Conservation (phyloP, 35 echinoderm and acorn worm species). For the Chiridota heheva region DNA sequence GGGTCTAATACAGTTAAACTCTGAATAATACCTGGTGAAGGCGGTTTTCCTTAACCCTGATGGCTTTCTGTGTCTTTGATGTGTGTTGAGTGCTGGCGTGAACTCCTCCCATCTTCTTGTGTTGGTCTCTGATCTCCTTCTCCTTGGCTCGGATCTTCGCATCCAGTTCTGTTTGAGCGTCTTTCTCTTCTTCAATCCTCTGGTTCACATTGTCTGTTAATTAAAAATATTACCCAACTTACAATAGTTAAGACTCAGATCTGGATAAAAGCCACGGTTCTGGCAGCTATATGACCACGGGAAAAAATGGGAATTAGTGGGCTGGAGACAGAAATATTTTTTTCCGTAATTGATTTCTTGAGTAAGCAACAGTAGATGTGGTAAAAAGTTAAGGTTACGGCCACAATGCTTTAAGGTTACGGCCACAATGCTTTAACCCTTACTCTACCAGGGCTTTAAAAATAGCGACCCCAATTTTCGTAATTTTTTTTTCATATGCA, state of each 20-base stretch:
- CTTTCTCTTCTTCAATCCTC: slow-evolving; percentile 72
- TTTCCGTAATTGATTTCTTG: no score
- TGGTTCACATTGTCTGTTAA: slow-evolving; percentile 70
- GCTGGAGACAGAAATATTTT: no score
- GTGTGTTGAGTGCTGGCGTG: slow-evolving; percentile 93
- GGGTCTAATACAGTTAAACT: neutral
- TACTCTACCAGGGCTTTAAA: no score
- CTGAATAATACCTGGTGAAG: slow-evolving; percentile 27
- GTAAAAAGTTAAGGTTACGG: no score
- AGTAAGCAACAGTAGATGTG: no score
- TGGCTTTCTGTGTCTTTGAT: slow-evolving; percentile 84
- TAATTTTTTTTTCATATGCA: no score
- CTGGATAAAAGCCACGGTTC: neutral
- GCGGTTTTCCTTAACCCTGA: slow-evolving; percentile 48
- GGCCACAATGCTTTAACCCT: no score
- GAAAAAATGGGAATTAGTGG: no score
- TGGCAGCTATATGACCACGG: neutral
- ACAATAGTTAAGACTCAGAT: neutral
- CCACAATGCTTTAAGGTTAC: no score
- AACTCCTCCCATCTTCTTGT: slow-evolving; percentile 92
- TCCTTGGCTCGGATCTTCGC: slow-evolving; percentile 71
- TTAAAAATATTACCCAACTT: neutral
- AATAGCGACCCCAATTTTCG: no score
- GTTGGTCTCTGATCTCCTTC: slow-evolving; percentile 66
- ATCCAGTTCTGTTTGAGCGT: slow-evolving; percentile 76